Percentiles rank a stretch among this genome's conserved stretches.
phyloP scores from a whole-genome alignment of 2,797 vertebrate species.

The Phrynocephalus guinanensis region DNA sequence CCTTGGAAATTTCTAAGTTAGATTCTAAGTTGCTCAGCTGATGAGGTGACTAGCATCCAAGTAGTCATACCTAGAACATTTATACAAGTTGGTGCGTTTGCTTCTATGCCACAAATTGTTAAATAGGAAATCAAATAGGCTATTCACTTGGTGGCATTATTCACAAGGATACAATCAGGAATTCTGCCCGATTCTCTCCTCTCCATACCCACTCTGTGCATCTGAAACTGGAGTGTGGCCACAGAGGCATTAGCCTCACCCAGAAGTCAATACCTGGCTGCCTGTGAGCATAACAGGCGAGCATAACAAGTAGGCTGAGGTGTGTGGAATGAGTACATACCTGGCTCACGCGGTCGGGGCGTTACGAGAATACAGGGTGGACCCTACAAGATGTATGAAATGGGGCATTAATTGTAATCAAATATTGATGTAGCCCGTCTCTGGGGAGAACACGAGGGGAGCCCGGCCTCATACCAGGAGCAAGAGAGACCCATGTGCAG shows the following conservation, averaged over 20 bases:
- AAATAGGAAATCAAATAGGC: background rate
- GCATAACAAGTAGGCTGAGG: conserved; percentile 31
- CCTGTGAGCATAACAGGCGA: background rate
- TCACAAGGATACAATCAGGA: background rate
- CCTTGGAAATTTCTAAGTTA: background rate
- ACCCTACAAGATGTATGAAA: conserved; percentile 55
- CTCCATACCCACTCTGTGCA: background rate
- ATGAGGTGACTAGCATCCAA: background rate
- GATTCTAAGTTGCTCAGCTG: background rate
- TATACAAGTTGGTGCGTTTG: background rate
- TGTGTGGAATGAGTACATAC: conserved; percentile 32
- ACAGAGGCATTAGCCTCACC: conserved; percentile 8
- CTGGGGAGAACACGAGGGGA: conserved; percentile 30
- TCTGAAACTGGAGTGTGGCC: background rate
- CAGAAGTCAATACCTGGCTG: background rate
- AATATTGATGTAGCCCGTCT: conserved; percentile 43
- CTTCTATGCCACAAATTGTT: background rate
- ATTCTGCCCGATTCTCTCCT: background rate
- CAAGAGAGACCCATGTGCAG: background rate
- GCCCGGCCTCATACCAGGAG: background rate
- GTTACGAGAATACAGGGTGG: conserved; percentile 50
- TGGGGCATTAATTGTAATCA: conserved; percentile 51
- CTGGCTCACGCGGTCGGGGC: conserved; percentile 45
- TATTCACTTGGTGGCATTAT: background rate
- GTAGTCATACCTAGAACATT: background rate